A percentile compares a stretch with the other conserved stretches of the same genome.
phyloP scores from a whole-genome alignment of 30 jellyfish, hydroid and myxozoan genomes.

The Turritopsis rubra region DNA sequence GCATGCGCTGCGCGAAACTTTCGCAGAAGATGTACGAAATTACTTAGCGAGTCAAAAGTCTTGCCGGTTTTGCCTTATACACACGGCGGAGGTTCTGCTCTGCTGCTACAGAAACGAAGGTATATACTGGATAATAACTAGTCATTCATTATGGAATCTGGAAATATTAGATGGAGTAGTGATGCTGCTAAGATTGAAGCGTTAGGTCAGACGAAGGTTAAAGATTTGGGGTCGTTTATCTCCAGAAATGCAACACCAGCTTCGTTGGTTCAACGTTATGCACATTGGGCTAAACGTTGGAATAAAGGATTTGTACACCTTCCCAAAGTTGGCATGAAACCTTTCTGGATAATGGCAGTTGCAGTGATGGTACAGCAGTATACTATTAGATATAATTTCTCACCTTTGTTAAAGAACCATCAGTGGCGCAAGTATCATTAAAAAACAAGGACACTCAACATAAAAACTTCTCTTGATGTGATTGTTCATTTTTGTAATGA shows the following conservation, averaged over 20 bases:
- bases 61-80: not conserved
- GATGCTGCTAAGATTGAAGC: slow-evolving; percentile 34
- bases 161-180: slow-evolving; percentile 31
- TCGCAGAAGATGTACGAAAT: not conserved
- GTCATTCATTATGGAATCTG: not conserved
- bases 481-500: not conserved
- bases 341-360: slow-evolving; percentile 35
- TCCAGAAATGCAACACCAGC: slow-evolving; percentile 29
- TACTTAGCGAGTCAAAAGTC: not conserved
- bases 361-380: slow-evolving; percentile 29
- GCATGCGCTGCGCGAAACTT: not conserved
- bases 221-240: slow-evolving; percentile 18
- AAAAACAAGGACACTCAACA: not conserved
- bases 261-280: slow-evolving; percentile 25
- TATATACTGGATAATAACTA: not conserved
- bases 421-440: slow-evolving; percentile 37
- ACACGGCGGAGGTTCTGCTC: not conserved
- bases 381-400: slow-evolving; percentile 23
- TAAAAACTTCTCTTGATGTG: not conserved
- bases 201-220: slow-evolving; percentile 25
- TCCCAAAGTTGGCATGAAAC: slow-evolving; percentile 36
- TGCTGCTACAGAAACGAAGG: not conserved
- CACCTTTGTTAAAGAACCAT: slow-evolving; percentile 28
- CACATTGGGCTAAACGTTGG: slow-evolving; percentile 33
- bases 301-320: slow-evolving; percentile 10